Evolutionary conservation across 2,113 vertebrate species (phyloP).

Genomic region (Ailurus styani): DNA sequence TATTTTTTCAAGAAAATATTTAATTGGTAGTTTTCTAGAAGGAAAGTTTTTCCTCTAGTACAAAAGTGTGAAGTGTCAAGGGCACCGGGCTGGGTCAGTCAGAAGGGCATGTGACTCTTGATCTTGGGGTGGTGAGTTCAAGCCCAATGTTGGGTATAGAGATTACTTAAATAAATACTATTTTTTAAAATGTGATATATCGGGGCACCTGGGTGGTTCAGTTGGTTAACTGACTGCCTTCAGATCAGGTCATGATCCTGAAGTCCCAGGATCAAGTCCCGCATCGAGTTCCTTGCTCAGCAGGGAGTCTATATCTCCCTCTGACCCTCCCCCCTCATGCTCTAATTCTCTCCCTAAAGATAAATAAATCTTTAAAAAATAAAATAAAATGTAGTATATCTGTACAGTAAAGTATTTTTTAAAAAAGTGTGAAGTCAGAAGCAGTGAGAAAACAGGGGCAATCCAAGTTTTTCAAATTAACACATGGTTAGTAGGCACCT

Average conservation of each 20-base stretch:
- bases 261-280: too few species aligned
- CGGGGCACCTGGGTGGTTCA: too few species aligned
- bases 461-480: background rate
- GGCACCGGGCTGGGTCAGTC: background rate
- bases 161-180: background rate
- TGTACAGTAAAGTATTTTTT: background rate
- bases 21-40: background rate
- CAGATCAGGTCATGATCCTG: too few species aligned
- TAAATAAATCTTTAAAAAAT: too few species aligned
- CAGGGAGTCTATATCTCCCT: too few species aligned
- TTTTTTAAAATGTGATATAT: background rate
- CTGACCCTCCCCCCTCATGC: too few species aligned
- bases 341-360: too few species aligned
- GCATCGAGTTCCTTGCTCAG: too few species aligned
- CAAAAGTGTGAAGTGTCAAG: background rate
- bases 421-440: background rate
- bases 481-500: background rate
- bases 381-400: background rate
- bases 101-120: background rate
- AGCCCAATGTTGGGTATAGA: background rate
- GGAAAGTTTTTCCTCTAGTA: background rate
- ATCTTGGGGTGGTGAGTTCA: background rate
- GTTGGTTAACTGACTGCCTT: too few species aligned
- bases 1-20: conserved; percentile 25
- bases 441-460: background rate